Evolutionary conservation across 2,797 vertebrate species (phyloP).

Genomic region (Acomys russatus): DNA sequence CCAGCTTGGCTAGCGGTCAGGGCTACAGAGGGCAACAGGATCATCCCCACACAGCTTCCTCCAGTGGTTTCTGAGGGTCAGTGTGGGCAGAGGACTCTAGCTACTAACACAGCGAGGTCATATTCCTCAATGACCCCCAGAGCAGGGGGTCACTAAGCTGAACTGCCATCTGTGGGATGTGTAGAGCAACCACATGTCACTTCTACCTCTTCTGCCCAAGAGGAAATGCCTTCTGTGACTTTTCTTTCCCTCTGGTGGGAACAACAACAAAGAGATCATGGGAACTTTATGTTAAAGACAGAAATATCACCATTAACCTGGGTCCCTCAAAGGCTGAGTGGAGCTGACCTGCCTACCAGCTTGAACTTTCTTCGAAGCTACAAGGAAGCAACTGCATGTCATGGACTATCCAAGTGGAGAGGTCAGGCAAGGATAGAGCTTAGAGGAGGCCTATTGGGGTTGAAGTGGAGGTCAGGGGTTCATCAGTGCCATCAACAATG

Average conservation of each 20-base stretch:
- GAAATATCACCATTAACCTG: background rate
- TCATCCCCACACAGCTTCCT: background rate
- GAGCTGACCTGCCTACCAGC: background rate
- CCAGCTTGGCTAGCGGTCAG: background rate
- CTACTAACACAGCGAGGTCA: background rate
- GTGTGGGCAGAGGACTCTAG: background rate
- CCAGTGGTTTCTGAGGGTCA: background rate
- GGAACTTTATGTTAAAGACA: background rate
- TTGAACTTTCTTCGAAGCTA: background rate
- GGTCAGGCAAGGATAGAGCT: background rate
- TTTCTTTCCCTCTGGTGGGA: background rate
- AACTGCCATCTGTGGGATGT: background rate
- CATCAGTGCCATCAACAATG: rapidly evolving
- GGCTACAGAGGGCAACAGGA: background rate
- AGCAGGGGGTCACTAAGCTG: background rate
- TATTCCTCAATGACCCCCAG: background rate
- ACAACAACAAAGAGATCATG: background rate
- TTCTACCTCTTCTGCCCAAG: background rate
- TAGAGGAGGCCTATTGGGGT: background rate
- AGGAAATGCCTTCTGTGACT: background rate
- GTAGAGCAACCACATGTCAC: background rate
- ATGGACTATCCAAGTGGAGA: background rate
- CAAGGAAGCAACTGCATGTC: background rate
- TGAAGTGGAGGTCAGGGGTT: background rate
- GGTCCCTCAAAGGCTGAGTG: background rate